A percentile compares a stretch with the other conserved stretches of the same genome.
These are phyloP conservation scores for Holothuria scabra DNA, from an alignment of 53 echinoderm and acorn worm species.

Conservation along the genomic window DNA sequence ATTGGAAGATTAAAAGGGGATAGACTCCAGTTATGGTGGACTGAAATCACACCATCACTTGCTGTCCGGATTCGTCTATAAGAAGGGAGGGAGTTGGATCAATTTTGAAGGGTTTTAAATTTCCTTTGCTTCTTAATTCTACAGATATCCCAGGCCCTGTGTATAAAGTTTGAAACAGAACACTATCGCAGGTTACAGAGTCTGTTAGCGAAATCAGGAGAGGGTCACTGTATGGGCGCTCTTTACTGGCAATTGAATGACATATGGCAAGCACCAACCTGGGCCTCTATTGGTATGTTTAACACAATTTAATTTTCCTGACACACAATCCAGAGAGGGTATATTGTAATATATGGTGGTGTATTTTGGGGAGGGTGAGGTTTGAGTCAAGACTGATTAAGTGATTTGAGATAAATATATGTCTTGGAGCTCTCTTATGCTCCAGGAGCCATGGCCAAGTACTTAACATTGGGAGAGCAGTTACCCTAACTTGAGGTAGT, in stretches of 20 bases:
- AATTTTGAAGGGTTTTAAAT: not conserved
- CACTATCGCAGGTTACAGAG: constrained; percentile 89
- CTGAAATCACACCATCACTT: no score
- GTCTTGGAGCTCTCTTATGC: no score
- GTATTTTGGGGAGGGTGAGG: no score
- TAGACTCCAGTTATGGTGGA: no score
- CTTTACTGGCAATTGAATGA: constrained; percentile 99
- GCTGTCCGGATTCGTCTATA: no score
- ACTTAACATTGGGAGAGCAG: no score
- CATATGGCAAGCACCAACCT: constrained; percentile 98
- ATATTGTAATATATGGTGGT: not conserved
- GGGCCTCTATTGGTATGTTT: constrained; percentile 85
- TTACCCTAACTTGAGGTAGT: no score
- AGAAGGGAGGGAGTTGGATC: no score
- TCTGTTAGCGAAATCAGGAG: constrained; percentile 50
- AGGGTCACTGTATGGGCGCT: constrained; percentile 92
- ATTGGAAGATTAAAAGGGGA: no score
- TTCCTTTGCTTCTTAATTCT: not conserved
- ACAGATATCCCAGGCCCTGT: constrained; percentile 92
- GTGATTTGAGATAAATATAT: no score
- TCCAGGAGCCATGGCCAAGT: no score
- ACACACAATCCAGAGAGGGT: not conserved
- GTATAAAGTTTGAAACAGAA: constrained; percentile 97
- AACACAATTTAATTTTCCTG: not conserved
- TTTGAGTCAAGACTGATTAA: no score